Evolutionary conservation across 2,888 invertebrate genomes (phyloP), one percentile per base, ranked within the genome.

Genomic region (Hydroisotoma schaefferi): DNA sequence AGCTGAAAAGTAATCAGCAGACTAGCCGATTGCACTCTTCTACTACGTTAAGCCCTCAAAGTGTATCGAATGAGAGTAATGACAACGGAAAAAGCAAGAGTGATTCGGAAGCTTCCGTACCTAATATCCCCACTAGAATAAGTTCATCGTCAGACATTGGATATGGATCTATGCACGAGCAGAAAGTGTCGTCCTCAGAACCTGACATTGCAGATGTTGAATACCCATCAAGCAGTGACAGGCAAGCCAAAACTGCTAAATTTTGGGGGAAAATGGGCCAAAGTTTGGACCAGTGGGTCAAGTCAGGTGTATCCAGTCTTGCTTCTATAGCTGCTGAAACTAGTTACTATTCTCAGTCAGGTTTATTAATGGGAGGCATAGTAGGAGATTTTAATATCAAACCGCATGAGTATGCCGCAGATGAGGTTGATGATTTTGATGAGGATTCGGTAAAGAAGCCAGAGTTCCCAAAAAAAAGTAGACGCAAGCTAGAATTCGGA

Each of bases 141-240:
- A 70, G 70, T 55, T 70, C 71, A 2, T 69, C 70, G 15, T 78
- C 80, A 29, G 80, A 80, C 69, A 74, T 77, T 27, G 80, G 80
- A 15, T 81, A 80, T 71, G 77, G 77, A 63, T 80, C 80, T 2
- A 77, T 79, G 78, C 78, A 77, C 23, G 76, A 77, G 56, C 78
- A 79, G 22, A 69, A 69, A 59, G 58, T 56, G 4, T 64, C 69
- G 2, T 61, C 65, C n/a, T 63, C 70, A 22, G 63, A 66, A n/a
- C 65, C 68, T 12, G 67, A 69, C 43, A 57, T 57, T 2, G 68
- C 67, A 37, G 67, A 65, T 12, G 37, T 38, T n/a, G 61, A 55
- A 25, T 52, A 5, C 18, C 15, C 52, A 22, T 8, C 52, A 3
- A 2, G 29, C 1, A 48, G 26, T 49, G 56, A 49, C 22, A 61